Evolutionary conservation across 1,140 invertebrate genomes (phyloP).

Genomic region (Gryllus bimaculatus): DNA sequence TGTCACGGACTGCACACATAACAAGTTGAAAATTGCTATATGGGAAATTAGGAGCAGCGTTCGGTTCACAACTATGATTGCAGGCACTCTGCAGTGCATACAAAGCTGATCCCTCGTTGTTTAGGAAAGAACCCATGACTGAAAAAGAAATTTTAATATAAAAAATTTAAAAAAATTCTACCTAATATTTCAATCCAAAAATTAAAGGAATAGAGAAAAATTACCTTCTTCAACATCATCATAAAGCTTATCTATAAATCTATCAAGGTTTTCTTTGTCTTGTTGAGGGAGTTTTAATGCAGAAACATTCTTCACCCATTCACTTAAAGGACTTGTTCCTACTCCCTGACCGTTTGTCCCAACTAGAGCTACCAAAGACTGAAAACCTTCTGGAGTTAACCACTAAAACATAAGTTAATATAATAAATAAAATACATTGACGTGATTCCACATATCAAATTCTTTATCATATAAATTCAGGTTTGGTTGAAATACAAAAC

Average conservation of each 20-base stretch:
- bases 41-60: constrained; percentile 76
- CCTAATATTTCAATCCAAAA: neutral
- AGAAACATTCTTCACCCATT: constrained; percentile 72
- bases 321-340: constrained; percentile 77
- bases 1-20: constrained; percentile 63
- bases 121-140: constrained; percentile 81
- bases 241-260: constrained; percentile 74
- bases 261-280: constrained; percentile 56
- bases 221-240: constrained; percentile 72
- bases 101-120: constrained; percentile 88
- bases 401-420: constrained; percentile 48
- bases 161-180: neutral
- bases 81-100: constrained; percentile 75
- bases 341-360: constrained; percentile 92
- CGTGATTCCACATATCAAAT: no score
- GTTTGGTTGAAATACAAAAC: no score
- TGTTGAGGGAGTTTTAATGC: constrained; percentile 52
- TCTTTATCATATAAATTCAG: no score
- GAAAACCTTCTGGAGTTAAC: constrained; percentile 79
- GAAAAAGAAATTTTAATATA: neutral
- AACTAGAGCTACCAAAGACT: constrained; percentile 73
- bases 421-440: no score
- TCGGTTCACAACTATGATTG: constrained; percentile 89
- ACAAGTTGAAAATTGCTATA: constrained; percentile 73
- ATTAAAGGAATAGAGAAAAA: neutral